These are phyloP conservation scores for Falco naumanni DNA, from an alignment of 2,797 vertebrate species.

Conservation along the genomic window DNA sequence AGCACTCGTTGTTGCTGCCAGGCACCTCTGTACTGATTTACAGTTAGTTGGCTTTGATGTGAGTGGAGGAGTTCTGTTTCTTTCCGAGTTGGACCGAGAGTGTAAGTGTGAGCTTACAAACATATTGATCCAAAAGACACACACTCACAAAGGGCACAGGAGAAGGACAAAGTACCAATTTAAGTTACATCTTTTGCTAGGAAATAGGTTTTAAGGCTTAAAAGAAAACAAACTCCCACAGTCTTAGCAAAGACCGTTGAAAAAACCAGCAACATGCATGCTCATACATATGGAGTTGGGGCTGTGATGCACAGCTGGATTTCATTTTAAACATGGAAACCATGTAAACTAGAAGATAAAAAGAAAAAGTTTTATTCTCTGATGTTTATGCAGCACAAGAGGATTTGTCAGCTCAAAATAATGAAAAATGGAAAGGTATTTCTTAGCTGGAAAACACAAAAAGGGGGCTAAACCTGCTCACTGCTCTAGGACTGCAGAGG, in stretches of 20 bases:
- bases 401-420: background rate
- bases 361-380: background rate
- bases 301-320: background rate
- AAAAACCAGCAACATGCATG: background rate
- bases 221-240: background rate
- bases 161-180: background rate
- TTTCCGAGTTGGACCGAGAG: background rate
- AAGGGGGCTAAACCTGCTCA: background rate
- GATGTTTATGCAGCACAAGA: background rate
- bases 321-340: background rate
- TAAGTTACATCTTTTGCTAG: background rate
- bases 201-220: background rate
- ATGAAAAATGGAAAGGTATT: background rate
- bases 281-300: background rate
- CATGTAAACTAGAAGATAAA: background rate
- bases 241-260: background rate
- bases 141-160: background rate
- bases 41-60: background rate
- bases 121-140: background rate
- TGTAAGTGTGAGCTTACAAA: background rate
- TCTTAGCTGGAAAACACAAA: background rate
- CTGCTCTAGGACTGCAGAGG: background rate
- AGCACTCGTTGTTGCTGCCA: background rate
- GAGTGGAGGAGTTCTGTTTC: background rate
- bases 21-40: slow-evolving; percentile 22